Evolutionary conservation across 1,140 invertebrate species (phyloP), one percentile per base, ranked within the genome.

Genomic region (Drosophila sp.): DNA sequence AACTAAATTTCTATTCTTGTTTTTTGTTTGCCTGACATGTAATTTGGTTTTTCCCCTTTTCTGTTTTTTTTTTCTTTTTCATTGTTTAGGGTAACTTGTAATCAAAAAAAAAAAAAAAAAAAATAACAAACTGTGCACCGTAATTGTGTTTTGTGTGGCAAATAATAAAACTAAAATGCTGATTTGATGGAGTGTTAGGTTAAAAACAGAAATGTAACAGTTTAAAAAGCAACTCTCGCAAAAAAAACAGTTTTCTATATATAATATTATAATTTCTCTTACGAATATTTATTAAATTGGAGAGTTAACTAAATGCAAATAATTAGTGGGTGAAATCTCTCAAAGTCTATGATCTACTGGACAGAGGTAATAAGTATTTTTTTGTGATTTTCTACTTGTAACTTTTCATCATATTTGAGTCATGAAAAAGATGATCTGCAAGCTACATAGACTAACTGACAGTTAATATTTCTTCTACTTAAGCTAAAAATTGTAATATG

Each of bases 101-200:
- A 66, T 23, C 56, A 41, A 17, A 17, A 17, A 76, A 84, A 87
- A 83, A 80, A 41, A 76, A 84, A 87, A 83, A 80, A 58, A 82
- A 77, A 84, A 89, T 80, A 89, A 89, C 80, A 89, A 89, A 89
- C 84, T 89, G 69, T 74, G 84, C 77, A 80, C 77, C 60, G 84
- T 89, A 89, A 89, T 89, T 83, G 80, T 84, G 84, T 89, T 89
- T 74, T 60, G 35, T 50, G 25, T 50, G 44, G 60, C 32, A 70
- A 83, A 86, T 84, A 87, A 87, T 79, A 69, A 50, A 35, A 32
- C 30, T 38, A 32, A 78, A 72, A 79, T 74, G 79, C 56, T 57
- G 60, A 70, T 70, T 83, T 63, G 23, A 8, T 57, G 55, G 23
- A 32, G 40, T 38, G 23, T 61, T 63, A 3, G 35, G 6, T 38